Conservation (phyloP, 2,888 invertebrate species). For the Lasiommata megera region DNA sequence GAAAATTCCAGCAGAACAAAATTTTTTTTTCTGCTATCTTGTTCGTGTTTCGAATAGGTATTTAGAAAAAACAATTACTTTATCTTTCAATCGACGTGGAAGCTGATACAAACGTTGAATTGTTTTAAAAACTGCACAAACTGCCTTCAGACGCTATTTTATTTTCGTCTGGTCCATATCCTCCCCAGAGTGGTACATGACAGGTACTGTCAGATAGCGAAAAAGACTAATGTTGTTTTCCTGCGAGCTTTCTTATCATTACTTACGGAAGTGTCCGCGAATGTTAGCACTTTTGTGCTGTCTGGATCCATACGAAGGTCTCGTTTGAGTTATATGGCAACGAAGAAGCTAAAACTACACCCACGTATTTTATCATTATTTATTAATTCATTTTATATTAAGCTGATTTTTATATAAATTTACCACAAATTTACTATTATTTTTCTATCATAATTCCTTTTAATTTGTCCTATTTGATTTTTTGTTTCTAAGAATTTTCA, state of each 20-base stretch:
- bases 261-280: conserved; percentile 4
- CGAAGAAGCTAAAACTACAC: too few species aligned
- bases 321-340: background rate
- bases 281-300: background rate
- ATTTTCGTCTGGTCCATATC: conserved; percentile 13
- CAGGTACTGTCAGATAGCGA: conserved; percentile 20
- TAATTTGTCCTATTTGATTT: too few species aligned
- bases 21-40: too few species aligned
- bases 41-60: too few species aligned
- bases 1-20: too few species aligned
- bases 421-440: too few species aligned
- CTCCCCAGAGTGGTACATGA: conserved; percentile 18
- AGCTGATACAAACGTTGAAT: too few species aligned
- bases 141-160: background rate
- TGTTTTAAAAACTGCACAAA: background rate
- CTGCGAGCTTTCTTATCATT: conserved; percentile 18
- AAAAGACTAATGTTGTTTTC: conserved; percentile 26
- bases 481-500: too few species aligned
- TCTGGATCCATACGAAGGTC: background rate
- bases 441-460: too few species aligned
- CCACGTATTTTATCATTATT: too few species aligned
- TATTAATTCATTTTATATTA: too few species aligned
- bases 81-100: background rate
- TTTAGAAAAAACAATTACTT: background rate
- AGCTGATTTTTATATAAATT: too few species aligned